These are phyloP conservation scores for Dicyrtoma fusca DNA, from an alignment of 2,888 invertebrate species.

Conservation along the genomic window DNA sequence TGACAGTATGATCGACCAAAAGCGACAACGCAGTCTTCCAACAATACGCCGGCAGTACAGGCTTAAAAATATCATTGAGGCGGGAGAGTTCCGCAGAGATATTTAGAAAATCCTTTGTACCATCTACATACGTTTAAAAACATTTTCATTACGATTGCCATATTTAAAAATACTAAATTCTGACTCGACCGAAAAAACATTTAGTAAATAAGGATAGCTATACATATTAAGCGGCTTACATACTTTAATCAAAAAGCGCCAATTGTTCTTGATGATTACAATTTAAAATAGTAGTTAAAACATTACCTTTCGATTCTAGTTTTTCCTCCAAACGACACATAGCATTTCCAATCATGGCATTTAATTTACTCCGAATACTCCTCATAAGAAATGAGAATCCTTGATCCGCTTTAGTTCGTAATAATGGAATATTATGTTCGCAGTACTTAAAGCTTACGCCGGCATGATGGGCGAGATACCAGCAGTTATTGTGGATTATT, in stretches of 20 bases:
- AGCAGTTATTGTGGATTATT: conserved; percentile 87
- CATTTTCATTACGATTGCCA: too few species aligned
- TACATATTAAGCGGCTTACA: too few species aligned
- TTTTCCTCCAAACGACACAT: conserved; percentile 47
- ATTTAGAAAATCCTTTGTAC: conserved; percentile 40
- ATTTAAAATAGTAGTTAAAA: too few species aligned
- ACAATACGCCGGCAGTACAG: conserved; percentile 39
- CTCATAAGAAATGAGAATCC: conserved; percentile 50
- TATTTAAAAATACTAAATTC: too few species aligned
- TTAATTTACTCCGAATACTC: conserved; percentile 49
- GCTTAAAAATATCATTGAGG: conserved; percentile 42
- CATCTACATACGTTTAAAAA: conserved; percentile 40
- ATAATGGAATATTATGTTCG: conserved; percentile 47
- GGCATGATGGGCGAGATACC: conserved; percentile 76
- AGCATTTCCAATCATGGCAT: conserved; percentile 48
- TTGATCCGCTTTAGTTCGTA: conserved; percentile 49
- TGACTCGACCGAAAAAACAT: too few species aligned
- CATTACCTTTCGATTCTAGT: conserved; percentile 34
- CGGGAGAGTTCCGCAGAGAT: conserved; percentile 47
- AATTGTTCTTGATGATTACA: too few species aligned
- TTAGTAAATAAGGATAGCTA: too few species aligned
- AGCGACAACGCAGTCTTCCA: conserved; percentile 47
- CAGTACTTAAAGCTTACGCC: conserved; percentile 44
- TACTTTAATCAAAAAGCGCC: too few species aligned
- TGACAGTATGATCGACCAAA: conserved; percentile 52